Evolutionary conservation across 2,888 invertebrate species (phyloP), one percentile per base, ranked within the genome.

Genomic region (Apodemia mormo): DNA sequence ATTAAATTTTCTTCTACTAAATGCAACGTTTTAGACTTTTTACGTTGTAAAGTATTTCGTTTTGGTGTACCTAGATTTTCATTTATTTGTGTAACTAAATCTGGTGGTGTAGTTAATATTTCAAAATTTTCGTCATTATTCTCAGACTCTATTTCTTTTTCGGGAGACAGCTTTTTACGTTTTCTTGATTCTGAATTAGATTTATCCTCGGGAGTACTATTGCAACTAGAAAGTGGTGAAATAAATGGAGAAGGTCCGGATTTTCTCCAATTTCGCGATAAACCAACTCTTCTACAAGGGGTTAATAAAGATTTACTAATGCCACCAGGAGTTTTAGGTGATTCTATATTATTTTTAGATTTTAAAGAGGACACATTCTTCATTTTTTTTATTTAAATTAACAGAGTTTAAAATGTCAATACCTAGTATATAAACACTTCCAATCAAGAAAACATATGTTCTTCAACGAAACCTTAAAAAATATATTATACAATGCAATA

Each of bases 301-400:
- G 94, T 94, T 61, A 94, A 80, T 56, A 94, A 82, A 33, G 89
- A 88, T 76, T 92, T 94, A 76, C 90, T 94, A 33, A 94, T 94
- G 29, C 94, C 93, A 29, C 91, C 93, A 1, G 91, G 90, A 30
- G 91, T 93, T 78, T 92, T 92, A 1, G 92, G 90, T 0, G 92
- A 88, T 68, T 88, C 88, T 10, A 72, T 79, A 69, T 76, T 81
- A 54, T 30, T 69, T n/a, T 74, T 82, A 2, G 79, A 72, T 76
- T 86, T 86, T n/a, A 83, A 65, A 8, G 82, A 79, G 12, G 85
- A 76, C n/a, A 78, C 76, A 78, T 81, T 85, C 75, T 87, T 88
- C 88, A 88, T 89, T 37, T 54, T 54, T 22, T 2, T 2, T 54
- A 1, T 54, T 52, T n/a, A 5, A 22, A 2, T 45, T n/a, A 68